Base-by-base conservation (phyloP, 2,888 invertebrate species). In the Achlya flavicornis region DNA sequence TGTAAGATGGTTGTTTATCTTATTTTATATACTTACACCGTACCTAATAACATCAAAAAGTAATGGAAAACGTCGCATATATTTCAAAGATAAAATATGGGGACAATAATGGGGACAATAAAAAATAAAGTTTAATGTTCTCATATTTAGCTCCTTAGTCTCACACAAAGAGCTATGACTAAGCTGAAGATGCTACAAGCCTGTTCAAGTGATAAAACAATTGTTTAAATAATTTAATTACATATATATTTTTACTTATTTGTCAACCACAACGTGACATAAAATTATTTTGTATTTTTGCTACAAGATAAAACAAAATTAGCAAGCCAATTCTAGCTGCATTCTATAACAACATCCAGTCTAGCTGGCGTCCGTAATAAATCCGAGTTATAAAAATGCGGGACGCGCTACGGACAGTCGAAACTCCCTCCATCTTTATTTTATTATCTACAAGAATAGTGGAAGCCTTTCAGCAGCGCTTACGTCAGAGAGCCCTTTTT, bases 301-400 rank as follows among this genome's bases (percentile, higher is more conserved):
- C 2, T 46, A n/a, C 7, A 19, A 19, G 2, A 53, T 4, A 2
- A 10, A 53, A 53, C 10, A 19, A 10, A 53, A 19, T 53, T 19
- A 10, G 10, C 19, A 19, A 2, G 53, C 53, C 53, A 53, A 8
- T 73, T 75, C 74, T 70, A 67, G 69, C 66, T 65, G 63, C 66
- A 57, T 66, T 71, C 68, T 67, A 69, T 60, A 43, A 63, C 66
- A 65, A 26, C 70, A 69, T 65, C 70, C 73, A 77, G 83, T 79
- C 81, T 74, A 71, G 66, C 74, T 80, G 82, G 78, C 77, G 79
- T 76, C 76, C 70, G 75, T 69, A 75, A 78, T 84, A 84, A 84
- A 83, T 79, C 75, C 68, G 43, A 73, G 78, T 72, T 80, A 81
- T 83, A 84, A 85, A 81, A 85, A 80, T 78, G 71, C 69, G 76